Conservation (phyloP, 2,113 vertebrate species). For the Rhinolophus sinicus region DNA sequence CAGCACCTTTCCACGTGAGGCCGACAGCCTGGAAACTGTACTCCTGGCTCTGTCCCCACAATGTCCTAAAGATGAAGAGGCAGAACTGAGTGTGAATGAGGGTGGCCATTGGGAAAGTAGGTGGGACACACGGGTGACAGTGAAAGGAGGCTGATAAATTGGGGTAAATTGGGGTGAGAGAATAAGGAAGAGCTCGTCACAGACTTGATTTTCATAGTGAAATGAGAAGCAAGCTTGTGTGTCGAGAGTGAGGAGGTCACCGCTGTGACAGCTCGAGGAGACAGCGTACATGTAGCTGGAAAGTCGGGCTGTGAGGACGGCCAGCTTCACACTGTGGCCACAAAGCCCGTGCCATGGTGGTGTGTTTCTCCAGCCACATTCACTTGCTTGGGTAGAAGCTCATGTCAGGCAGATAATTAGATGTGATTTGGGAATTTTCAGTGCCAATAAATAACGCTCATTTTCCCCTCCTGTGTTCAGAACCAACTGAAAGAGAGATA, state of each 20-base stretch:
- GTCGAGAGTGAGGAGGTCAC: too few species aligned
- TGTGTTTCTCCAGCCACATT: not conserved
- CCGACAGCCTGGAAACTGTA: too few species aligned
- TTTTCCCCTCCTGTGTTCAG: not conserved
- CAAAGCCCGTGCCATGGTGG: not conserved
- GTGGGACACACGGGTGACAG: too few species aligned
- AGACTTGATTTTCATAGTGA: not conserved
- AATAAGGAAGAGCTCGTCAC: too few species aligned
- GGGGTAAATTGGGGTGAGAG: too few species aligned
- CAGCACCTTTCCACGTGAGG: too few species aligned
- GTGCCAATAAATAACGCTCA: not conserved
- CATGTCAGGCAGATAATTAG: not conserved
- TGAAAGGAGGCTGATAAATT: too few species aligned
- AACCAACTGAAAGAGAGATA: not conserved
- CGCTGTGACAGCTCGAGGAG: too few species aligned
- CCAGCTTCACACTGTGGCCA: not conserved
- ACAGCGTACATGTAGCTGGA: too few species aligned
- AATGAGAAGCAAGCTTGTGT: not conserved
- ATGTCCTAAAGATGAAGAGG: not conserved
- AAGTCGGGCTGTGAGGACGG: too few species aligned
- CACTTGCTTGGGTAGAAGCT: not conserved
- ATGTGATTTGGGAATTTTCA: not conserved
- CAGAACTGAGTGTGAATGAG: not conserved
- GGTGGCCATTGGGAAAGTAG: not conserved
- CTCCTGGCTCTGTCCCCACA: too few species aligned